Base-by-base conservation (phyloP, 2,113 vertebrate species). In the Melanotaenia duboulayi region DNA sequence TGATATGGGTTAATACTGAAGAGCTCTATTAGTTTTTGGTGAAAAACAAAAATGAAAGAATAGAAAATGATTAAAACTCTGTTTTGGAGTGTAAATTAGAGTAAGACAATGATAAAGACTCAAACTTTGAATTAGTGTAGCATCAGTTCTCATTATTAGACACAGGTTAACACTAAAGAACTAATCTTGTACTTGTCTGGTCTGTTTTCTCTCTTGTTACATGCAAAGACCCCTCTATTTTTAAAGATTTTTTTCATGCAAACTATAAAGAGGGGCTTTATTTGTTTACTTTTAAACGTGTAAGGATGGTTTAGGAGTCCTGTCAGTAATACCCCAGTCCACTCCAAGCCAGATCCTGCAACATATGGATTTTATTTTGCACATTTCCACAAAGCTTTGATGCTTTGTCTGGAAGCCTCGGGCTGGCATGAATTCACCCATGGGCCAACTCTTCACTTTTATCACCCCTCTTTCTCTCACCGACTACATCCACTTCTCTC, bases 401-500 rank as follows among this genome's bases (percentile, higher is more conserved):
- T 52, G 50, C 78, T 61, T 67, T 58, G 76, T 82, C 70, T 73
- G 69, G 61, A 65, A 79, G 82, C 79, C 69, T 62, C 17, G 3
- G 71, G 86, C 81, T 52, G 71, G 56, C 5, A 49, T 82, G 71
- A 78, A 76, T 81, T 69, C 74, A 76, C 80, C 87, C 60, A 56
- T 50, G 50, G 73, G 83, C 74, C 22, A 77, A 68, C 42, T 76
- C 54, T 69, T 69, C 58, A 3, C 60, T 80, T 63, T 74, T 73
- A 76, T 82, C 80, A 35, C 57, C 40, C 72, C 57, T 65, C 56
- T 82, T 58, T 70, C 74, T 80, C 58, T 63, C 78, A 76, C 78
- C 82, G 70, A 72, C 83, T 75, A 37, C 50, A 55, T 11, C 57
- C 28, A 42, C 44, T 67, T 61, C 61, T 46, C 49, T 54, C 54